Evolutionary conservation across 1,140 invertebrate genomes (phyloP).

Genomic region (Hypsibius dujardini): DNA sequence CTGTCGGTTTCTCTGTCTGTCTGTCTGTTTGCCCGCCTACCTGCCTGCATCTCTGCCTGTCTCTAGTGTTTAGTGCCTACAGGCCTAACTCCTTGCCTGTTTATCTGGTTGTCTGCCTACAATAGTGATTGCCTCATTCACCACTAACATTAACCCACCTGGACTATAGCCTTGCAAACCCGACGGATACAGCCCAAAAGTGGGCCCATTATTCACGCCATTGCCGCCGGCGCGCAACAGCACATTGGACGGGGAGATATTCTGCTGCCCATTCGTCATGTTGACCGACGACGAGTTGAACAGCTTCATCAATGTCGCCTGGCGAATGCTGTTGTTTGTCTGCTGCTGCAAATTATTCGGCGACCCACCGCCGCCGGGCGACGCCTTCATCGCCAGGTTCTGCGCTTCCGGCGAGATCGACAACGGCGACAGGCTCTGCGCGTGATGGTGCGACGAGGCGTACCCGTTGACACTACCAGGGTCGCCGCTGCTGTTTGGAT

Average conservation of each 20-base stretch:
- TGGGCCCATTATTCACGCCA: background rate
- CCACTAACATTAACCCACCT: too few relatives aligned
- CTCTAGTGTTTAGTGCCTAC: too few relatives aligned
- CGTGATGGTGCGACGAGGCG: background rate
- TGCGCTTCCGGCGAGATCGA: constrained; percentile 1
- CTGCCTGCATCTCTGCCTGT: too few relatives aligned
- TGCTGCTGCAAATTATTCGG: background rate
- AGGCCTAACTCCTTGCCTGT: too few relatives aligned
- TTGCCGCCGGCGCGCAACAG: background rate
- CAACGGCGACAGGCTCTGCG: constrained; percentile 2
- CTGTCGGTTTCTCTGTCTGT: too few relatives aligned
- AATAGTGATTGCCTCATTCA: too few relatives aligned
- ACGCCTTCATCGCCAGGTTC: constrained; percentile 2
- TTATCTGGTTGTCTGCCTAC: too few relatives aligned
- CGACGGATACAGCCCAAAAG: background rate
- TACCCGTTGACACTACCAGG: background rate
- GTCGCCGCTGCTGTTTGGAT: background rate
- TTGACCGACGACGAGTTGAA: background rate
- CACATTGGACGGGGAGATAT: background rate
- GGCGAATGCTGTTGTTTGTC: background rate
- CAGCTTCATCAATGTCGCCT: background rate
- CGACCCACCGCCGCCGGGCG: too few relatives aligned
- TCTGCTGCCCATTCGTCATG: background rate
- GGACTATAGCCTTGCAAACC: background rate
- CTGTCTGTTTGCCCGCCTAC: too few relatives aligned